Conservation (phyloP, 2,797 vertebrate genomes). For the Enteromius radiatus region DNA sequence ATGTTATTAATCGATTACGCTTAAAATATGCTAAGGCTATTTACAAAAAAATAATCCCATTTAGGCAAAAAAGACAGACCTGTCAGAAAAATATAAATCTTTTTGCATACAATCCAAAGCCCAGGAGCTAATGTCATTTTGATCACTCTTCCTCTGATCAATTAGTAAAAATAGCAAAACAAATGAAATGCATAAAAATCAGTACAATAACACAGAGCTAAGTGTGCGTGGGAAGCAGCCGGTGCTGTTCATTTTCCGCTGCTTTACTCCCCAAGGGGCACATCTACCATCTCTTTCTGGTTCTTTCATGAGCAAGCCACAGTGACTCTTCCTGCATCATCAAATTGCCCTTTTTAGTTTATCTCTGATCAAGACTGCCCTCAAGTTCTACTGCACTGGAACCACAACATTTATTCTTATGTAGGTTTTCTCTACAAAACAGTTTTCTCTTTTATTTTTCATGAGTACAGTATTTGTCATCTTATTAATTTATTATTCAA, state of each 20-base stretch:
- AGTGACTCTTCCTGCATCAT: conserved; percentile 7
- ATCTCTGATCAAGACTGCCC: background rate
- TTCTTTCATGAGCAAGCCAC: background rate
- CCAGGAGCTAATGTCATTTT: conserved; percentile 15
- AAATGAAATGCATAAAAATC: conserved; percentile 16
- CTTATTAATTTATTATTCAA: background rate
- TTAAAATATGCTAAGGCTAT: background rate
- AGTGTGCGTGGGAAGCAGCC: conserved; percentile 17
- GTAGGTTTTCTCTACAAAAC: background rate
- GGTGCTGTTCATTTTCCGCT: conserved; percentile 7
- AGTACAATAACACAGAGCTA: conserved; percentile 13
- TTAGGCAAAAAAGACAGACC: background rate
- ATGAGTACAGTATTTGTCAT: conserved; percentile 55
- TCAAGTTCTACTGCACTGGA: background rate
- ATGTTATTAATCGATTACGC: background rate
- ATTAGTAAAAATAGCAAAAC: conserved; percentile 22
- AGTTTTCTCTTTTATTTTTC: conserved; percentile 26
- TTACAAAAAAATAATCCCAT: background rate
- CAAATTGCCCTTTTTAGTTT: conserved; percentile 4
- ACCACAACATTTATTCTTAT: background rate
- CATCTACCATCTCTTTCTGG: conserved; percentile 13
- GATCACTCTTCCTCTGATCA: background rate
- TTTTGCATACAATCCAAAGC: background rate
- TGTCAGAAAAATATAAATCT: background rate
- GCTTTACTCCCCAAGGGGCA: conserved; percentile 15